A percentile compares a stretch with the other conserved stretches of the same genome.
These are phyloP conservation scores for Chloropsis cyanopogon DNA, from an alignment of 2,113 vertebrate genomes.

Conservation along the genomic window DNA sequence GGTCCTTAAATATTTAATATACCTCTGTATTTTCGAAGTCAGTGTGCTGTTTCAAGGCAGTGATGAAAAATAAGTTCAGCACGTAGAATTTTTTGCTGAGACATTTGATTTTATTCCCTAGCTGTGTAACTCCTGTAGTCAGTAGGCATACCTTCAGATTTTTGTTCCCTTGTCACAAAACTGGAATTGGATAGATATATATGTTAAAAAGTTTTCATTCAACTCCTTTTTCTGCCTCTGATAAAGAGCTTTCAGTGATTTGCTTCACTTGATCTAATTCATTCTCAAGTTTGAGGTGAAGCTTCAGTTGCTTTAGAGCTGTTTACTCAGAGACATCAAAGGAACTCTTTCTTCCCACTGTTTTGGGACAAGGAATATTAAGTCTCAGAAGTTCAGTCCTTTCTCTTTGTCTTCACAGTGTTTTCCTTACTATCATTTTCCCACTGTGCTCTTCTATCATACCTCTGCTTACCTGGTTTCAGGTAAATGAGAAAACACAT, in stretches of 20 bases:
- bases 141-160: background rate
- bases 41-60: background rate
- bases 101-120: background rate
- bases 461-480: background rate
- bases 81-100: background rate
- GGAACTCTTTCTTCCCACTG: background rate
- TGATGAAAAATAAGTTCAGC: background rate
- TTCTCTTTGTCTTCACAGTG: background rate
- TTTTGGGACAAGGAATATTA: background rate
- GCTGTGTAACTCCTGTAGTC: background rate
- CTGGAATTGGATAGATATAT: background rate
- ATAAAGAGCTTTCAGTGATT: background rate
- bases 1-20: slow-evolving; percentile 27
- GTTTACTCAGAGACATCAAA: slow-evolving; percentile 3
- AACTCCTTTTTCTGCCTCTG: background rate
- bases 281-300: background rate
- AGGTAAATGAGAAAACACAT: background rate
- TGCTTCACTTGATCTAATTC: background rate
- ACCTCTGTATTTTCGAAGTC: background rate
- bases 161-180: background rate
- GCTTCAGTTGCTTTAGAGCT: background rate
- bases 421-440: background rate
- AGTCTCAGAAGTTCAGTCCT: background rate
- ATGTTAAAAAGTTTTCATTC: background rate
- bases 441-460: background rate